These are phyloP conservation scores for Gnathonemus echidnorhynchus DNA, from an alignment of 2,113 vertebrate genomes.

Conservation along the genomic window DNA sequence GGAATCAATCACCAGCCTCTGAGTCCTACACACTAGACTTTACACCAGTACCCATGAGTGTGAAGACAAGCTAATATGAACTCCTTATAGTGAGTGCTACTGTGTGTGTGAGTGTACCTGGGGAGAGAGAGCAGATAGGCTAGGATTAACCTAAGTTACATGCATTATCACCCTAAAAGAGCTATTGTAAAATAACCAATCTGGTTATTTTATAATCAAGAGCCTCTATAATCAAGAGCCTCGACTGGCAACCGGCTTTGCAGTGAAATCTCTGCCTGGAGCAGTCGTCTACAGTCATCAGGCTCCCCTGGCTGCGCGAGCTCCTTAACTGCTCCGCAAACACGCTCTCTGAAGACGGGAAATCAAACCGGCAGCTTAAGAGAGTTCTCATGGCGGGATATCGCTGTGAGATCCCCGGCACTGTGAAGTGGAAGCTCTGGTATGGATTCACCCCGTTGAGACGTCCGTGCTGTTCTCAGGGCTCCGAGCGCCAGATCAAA, in stretches of 20 bases:
- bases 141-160: background rate
- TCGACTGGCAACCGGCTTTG: background rate
- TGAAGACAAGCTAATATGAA: slow-evolving; percentile 15
- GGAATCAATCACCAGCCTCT: slow-evolving; percentile 35
- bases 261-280: background rate
- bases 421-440: slow-evolving; percentile 43
- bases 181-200: background rate
- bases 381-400: slow-evolving; percentile 31
- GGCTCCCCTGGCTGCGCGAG: slow-evolving; percentile 6
- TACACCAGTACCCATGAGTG: background rate
- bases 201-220: background rate
- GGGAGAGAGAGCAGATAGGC: background rate
- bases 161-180: background rate
- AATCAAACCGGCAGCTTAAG: slow-evolving; percentile 41
- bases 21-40: background rate
- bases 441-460: slow-evolving; percentile 42
- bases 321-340: slow-evolving; percentile 26
- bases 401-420: slow-evolving; percentile 36
- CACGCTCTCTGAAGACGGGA: slow-evolving; percentile 34
- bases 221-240: background rate
- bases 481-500: slow-evolving; percentile 47
- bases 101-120: background rate
- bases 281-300: slow-evolving; percentile 37
- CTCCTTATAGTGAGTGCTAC: background rate
- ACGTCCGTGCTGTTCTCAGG: slow-evolving; percentile 25